Evolutionary conservation across 2,113 vertebrate genomes (phyloP).

Genomic region (Rhynchopsitta pachyrhyncha): DNA sequence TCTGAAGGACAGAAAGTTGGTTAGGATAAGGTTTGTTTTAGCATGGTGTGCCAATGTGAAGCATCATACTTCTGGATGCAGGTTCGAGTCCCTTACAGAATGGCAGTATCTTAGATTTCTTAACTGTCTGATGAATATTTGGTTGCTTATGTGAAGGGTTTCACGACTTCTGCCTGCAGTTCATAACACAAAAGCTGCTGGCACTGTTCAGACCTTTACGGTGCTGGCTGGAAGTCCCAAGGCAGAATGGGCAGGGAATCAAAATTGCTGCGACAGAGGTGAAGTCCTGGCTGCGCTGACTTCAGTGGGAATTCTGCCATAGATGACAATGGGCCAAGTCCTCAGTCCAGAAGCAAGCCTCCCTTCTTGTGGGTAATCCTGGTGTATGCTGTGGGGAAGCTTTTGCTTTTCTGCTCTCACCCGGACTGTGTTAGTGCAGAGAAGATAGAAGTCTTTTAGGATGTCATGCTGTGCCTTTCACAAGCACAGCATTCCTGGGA

Average conservation of each 20-base stretch:
- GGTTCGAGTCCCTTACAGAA: neutral
- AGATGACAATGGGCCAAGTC: neutral
- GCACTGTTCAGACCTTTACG: neutral
- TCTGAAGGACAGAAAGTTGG: constrained; percentile 27
- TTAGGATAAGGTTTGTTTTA: constrained; percentile 46
- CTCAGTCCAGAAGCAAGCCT: neutral
- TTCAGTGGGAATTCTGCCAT: constrained; percentile 7
- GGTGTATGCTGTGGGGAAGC: neutral
- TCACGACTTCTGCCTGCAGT: neutral
- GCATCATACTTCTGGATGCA: neutral
- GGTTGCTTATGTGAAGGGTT: neutral
- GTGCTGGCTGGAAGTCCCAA: neutral
- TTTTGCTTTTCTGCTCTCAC: neutral
- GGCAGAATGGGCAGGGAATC: neutral
- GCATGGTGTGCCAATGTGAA: neutral
- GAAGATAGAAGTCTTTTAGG: neutral
- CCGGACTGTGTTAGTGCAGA: neutral
- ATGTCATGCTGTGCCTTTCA: constrained; percentile 4
- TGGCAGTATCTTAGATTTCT: neutral
- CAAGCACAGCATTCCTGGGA: neutral
- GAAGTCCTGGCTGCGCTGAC: neutral
- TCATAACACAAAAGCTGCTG: neutral
- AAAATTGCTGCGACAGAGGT: neutral
- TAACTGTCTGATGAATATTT: neutral
- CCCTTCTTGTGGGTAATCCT: neutral